A percentile compares a stretch with the other conserved stretches of the same genome.
phyloP scores from a whole-genome alignment of 2,113 vertebrate species.

The Pseudolaguvia tuberculata region DNA sequence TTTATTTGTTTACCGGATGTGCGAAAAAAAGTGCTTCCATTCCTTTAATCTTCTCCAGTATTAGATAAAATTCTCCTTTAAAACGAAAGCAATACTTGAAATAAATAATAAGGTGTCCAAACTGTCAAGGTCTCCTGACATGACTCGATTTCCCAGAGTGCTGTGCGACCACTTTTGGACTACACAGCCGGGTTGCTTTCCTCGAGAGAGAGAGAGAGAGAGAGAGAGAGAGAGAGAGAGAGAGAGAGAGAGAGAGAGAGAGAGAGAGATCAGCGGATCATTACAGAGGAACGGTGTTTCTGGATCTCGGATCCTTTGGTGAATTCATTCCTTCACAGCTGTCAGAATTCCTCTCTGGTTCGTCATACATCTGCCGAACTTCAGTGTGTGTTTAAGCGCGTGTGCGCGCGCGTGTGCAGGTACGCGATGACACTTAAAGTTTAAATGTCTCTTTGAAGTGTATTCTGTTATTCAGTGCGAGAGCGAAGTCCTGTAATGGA shows the following conservation, averaged over 20 bases:
- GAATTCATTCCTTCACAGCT: not conserved
- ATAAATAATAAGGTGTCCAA: too few species aligned
- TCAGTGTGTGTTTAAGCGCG: not conserved
- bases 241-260: too few species aligned
- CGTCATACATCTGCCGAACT: not conserved
- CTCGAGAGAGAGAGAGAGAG: not conserved
- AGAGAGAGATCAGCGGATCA: not conserved
- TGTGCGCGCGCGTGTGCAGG: not conserved
- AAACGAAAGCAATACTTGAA: too few species aligned
- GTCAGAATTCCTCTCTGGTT: not conserved
- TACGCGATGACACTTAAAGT: too few species aligned
- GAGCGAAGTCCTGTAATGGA: too few species aligned
- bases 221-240: not conserved
- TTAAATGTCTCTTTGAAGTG: too few species aligned
- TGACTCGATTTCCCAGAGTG: conserved; percentile 45
- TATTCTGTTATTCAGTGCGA: too few species aligned
- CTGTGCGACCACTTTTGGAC: conserved; percentile 26
- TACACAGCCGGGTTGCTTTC: not conserved
- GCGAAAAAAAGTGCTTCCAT: too few species aligned
- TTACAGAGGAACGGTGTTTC: not conserved
- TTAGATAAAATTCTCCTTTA: too few species aligned
- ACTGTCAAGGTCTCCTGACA: not conserved
- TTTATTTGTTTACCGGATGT: too few species aligned
- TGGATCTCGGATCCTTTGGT: not conserved
- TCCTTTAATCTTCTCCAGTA: too few species aligned